Evolutionary conservation across 2,888 invertebrate species (phyloP).

Genomic region (Synanthedon formicaeformis): DNA sequence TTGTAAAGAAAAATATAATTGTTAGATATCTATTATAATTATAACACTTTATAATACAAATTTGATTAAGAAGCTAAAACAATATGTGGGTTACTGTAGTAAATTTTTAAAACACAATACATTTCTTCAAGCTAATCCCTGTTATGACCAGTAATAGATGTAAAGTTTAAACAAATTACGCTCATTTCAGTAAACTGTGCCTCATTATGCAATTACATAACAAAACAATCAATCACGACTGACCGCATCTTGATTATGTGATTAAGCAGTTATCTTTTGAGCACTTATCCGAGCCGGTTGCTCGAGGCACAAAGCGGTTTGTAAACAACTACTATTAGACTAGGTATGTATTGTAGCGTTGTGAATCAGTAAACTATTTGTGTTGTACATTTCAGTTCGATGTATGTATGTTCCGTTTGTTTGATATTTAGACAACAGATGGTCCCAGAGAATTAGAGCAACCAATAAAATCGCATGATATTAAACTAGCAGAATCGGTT

Average conservation of each 20-base stretch:
- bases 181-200: conserved; percentile 20
- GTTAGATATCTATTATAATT: too few relatives aligned
- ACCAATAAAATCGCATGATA: conserved; percentile 8
- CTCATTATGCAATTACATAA: conserved; percentile 21
- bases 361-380: not conserved
- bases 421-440: not conserved
- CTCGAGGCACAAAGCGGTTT: conserved; percentile 7
- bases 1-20: too few relatives aligned
- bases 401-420: not conserved
- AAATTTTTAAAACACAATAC: too few relatives aligned
- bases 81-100: too few relatives aligned
- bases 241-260: conserved; percentile 47
- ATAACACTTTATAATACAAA: too few relatives aligned
- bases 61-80: too few relatives aligned
- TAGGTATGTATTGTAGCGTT: not conserved
- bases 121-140: too few relatives aligned
- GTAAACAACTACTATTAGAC: conserved; percentile 11
- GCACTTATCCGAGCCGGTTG: conserved; percentile 13
- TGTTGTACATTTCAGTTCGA: too few relatives aligned
- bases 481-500: conserved; percentile 32
- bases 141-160: not conserved
- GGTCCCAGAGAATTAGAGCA: not conserved
- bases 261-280: conserved; percentile 39
- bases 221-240: conserved; percentile 21
- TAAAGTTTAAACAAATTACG: conserved; percentile 4